phyloP scores from a whole-genome alignment of 2,888 invertebrate genomes.

The Stenotaenia linearis region DNA sequence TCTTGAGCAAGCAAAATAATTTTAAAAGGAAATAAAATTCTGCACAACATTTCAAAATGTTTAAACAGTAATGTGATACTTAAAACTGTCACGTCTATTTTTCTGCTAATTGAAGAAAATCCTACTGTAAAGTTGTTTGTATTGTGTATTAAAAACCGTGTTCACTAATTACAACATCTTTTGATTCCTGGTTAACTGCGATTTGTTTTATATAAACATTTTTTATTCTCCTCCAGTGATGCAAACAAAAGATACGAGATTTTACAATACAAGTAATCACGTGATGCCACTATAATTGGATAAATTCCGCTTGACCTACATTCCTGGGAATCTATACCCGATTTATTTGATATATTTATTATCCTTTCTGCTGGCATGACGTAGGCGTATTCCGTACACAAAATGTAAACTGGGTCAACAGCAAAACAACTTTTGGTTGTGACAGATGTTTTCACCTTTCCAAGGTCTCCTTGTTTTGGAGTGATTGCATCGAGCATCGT shows the following conservation, averaged over 20 bases:
- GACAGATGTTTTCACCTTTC: constrained; percentile 6
- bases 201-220: background rate
- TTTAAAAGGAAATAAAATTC: background rate
- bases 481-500: background rate
- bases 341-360: constrained; percentile 11
- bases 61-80: background rate
- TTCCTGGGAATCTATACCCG: background rate
- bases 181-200: too few relatives aligned
- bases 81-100: background rate
- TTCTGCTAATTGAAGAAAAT: background rate
- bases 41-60: background rate
- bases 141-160: constrained; percentile 1
- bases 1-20: background rate
- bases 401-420: background rate
- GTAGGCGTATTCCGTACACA: background rate
- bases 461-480: background rate
- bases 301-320: background rate
- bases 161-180: background rate
- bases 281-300: background rate
- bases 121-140: background rate
- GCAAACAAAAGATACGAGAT: background rate
- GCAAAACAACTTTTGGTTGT: background rate
- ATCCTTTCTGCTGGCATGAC: background rate
- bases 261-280: background rate
- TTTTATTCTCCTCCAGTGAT: background rate